Percentiles rank a stretch among this genome's conserved stretches.
Evolutionary conservation across 2,113 vertebrate species (phyloP).

Genomic region (Castor canadensis): DNA sequence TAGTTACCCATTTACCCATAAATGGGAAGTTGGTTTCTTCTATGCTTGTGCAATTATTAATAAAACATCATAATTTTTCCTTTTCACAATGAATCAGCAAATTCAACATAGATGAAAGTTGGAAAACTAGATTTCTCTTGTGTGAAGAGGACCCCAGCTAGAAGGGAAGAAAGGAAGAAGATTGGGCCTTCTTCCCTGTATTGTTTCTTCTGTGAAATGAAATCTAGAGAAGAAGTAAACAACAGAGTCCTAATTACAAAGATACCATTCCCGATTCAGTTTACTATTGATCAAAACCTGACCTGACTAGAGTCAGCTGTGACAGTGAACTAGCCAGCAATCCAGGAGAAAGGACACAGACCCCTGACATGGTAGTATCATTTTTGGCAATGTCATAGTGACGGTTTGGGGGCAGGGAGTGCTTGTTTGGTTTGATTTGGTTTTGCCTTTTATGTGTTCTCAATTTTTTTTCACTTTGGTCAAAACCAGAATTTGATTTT

Average conservation of each 20-base stretch:
- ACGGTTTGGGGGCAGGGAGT: background rate
- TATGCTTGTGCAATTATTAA: background rate
- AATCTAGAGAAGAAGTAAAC: background rate
- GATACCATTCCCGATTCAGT: background rate
- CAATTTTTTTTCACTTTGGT: background rate
- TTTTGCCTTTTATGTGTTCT: background rate
- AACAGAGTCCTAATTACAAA: background rate
- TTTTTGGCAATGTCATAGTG: no score
- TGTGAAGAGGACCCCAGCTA: background rate
- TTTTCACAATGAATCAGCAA: background rate
- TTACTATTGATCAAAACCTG: background rate
- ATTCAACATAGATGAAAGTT: background rate
- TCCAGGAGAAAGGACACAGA: background rate
- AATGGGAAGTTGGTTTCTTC: background rate
- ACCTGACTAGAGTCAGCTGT: background rate
- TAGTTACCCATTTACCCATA: no score
- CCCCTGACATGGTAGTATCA: no score
- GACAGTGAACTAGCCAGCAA: no score
- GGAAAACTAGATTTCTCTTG: background rate
- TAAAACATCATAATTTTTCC: background rate
- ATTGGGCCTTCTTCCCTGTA: no score
- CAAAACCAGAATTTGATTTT: background rate
- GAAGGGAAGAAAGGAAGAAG: no score
- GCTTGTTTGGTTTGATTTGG: no score
- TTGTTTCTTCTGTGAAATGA: background rate